Evolutionary conservation across 2,113 vertebrate species (phyloP), one percentile per base, ranked within the genome.

Genomic region (Phylloscopus trochilus): DNA sequence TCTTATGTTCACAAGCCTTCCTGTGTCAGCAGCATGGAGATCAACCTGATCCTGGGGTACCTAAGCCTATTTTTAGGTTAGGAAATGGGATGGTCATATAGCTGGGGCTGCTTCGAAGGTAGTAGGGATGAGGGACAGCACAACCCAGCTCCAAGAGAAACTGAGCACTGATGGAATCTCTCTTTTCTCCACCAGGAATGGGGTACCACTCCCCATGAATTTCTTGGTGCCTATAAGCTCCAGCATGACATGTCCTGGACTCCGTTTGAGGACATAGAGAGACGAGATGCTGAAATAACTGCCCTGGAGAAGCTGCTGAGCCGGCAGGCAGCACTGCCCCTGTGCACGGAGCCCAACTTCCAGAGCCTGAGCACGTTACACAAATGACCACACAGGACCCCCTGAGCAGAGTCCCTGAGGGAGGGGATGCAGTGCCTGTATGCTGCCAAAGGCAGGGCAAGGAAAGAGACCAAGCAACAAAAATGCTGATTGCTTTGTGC

Each of bases 181-280:
- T 95, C 46, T 77, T 93, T 76, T 89, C 64, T 93, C 96, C 58
- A 96, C 22, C 77, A 99, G 99, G 99, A 99, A 91, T 99, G 99
- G 99, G 99, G 99, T 27, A 70, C 97, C 8, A 97, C 96, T 92
- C 99, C 99, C 68, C 99, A 99, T 8, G 95, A 97, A n/a, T 99
- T 99, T 92, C 97, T 99, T 0, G 99, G 98, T 21, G 98, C 98
- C 8, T 99, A 98, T 95, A 99, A 99, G 89, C 98, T 99, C 17
- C 99, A 99, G 63, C 97, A 98, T 0, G 99, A 99, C 97, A 98
- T 99, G 98, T 99, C 99, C 43, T 99, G 99, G 99, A 99, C 98
- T 37, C 98, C 99, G 0, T 83, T 97, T 15, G 98, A 99, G 14
- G 97, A 99, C 31, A 96, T 98, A 24, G 98, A 98, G 92, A 98